These are phyloP conservation scores for Globodera ellingtonae DNA, from an alignment of 1,140 invertebrate species.

Conservation along the genomic window DNA sequence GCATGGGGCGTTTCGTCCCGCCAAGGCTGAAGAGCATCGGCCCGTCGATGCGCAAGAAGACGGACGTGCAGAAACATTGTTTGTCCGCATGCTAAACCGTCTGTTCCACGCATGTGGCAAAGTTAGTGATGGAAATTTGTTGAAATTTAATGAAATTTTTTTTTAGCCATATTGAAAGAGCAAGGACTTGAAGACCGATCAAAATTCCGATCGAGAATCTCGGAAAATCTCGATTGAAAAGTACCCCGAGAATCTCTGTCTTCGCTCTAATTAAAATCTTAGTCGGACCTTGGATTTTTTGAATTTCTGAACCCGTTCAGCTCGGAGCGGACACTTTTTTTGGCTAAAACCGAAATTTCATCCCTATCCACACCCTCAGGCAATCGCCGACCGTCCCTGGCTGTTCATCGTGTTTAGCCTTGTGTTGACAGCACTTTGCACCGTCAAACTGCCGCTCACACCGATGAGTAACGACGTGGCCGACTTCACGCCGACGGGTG, in stretches of 20 bases:
- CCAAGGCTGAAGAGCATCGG: not conserved
- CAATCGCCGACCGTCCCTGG: conserved; percentile 21
- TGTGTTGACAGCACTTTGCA: conserved; percentile 37
- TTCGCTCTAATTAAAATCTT: not conserved
- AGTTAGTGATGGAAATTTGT: conserved; percentile 11
- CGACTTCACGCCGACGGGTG: conserved; percentile 60
- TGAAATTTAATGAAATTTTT: not conserved
- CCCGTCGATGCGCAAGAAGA: not conserved
- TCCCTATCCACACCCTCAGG: not conserved
- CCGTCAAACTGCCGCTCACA: conserved; percentile 40
- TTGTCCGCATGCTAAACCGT: conserved; percentile 38
- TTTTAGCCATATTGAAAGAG: too few species aligned
- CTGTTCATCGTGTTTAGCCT: conserved; percentile 32
- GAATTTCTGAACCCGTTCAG: too few species aligned
- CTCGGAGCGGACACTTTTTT: not conserved
- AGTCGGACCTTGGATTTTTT: not conserved
- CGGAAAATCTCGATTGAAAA: conserved; percentile 3
- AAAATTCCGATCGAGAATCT: not conserved
- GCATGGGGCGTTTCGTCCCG: not conserved
- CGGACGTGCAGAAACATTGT: conserved; percentile 36
- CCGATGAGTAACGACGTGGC: conserved; percentile 58
- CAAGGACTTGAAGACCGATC: too few species aligned
- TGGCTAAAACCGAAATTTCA: conserved; percentile 4
- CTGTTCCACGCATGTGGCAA: conserved; percentile 34
- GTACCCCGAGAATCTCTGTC: not conserved